Base-by-base conservation (phyloP, 2,113 vertebrate genomes). In the Girardinichthys multiradiatus region DNA sequence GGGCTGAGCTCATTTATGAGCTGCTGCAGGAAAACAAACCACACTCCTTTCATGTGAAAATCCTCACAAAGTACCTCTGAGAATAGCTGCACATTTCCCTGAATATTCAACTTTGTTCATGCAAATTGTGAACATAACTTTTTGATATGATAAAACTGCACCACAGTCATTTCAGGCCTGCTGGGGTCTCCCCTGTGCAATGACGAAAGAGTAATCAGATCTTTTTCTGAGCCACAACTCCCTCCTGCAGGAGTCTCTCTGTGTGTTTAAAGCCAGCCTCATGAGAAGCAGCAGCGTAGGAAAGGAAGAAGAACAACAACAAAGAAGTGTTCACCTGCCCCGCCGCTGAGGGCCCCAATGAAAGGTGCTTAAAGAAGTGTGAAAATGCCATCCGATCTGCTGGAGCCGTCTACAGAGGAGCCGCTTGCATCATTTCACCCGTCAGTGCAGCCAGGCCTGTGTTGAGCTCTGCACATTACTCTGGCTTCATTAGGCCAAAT, bases 1-100 rank as follows among this genome's bases (percentile, higher is more conserved):
- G 95, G 95, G 96, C 94, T 88, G 48, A 92, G 93, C 94, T 95
- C 94, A 96, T 97, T 96, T 92, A 94, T 86, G 92, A 91, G 91
- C 92, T 93, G 94, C 93, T 39, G 72, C 59, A 70, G 35, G 63
- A 54, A 63, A 85, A 79, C 70, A 87, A 76, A 81, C 39, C 31
- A 62, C 7, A 45, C 48, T 72, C 19, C 81, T 82, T 84, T 89
- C 71, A 89, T 87, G 77, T 89, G 79, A 51, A 72, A 70, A 75
- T 75, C 73, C 71, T 69, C 71, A 80, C 73, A 77, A 68, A 78
- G 35, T 24, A 17, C 80, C 82, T 3, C 45, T 27, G 84, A 86
- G 84, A 68, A 68, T 77, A 70, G 7, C 54, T 17, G 67, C 74
- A 60, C 1, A 37, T 64, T 60, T 80, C 62, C 51, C 63, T 74